These are phyloP conservation scores for Urocitellus parryii DNA, from an alignment of 2,113 vertebrate genomes.

Conservation along the genomic window DNA sequence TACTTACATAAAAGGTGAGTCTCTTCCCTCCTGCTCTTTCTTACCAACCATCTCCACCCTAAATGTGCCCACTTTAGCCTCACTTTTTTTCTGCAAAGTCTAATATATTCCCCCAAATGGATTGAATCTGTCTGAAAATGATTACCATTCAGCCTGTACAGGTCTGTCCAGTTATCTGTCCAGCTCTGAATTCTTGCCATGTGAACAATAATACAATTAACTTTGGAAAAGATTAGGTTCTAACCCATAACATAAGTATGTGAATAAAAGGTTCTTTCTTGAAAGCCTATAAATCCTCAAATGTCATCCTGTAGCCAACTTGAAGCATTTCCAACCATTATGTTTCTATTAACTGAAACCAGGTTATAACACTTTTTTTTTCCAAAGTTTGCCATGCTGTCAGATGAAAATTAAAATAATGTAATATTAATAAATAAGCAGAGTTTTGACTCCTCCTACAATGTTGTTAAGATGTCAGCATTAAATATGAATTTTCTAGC, in stretches of 20 bases:
- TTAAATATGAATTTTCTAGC: constrained; percentile 74
- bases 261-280: constrained; percentile 78
- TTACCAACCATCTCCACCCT: background rate
- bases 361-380: constrained; percentile 54
- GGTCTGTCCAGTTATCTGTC: background rate
- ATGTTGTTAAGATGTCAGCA: constrained; percentile 46
- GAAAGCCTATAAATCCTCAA: constrained; percentile 81
- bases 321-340: constrained; percentile 81
- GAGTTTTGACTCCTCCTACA: constrained; percentile 76
- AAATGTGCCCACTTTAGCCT: background rate
- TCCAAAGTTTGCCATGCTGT: constrained; percentile 76
- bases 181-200: constrained; percentile 4
- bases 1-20: background rate
- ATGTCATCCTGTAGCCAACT: constrained; percentile 76
- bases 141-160: background rate
- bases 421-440: constrained; percentile 70
- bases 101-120: background rate
- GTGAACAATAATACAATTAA: constrained; percentile 61
- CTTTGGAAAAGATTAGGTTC: constrained; percentile 65
- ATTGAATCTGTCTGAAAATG: background rate
- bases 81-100: background rate
- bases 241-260: constrained; percentile 36
- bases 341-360: constrained; percentile 81
- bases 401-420: constrained; percentile 81
- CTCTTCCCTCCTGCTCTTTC: background rate